A percentile compares a stretch with the other conserved stretches of the same genome.
These are phyloP conservation scores for Ochotona princeps DNA, from an alignment of 2,113 vertebrate species.

Conservation along the genomic window DNA sequence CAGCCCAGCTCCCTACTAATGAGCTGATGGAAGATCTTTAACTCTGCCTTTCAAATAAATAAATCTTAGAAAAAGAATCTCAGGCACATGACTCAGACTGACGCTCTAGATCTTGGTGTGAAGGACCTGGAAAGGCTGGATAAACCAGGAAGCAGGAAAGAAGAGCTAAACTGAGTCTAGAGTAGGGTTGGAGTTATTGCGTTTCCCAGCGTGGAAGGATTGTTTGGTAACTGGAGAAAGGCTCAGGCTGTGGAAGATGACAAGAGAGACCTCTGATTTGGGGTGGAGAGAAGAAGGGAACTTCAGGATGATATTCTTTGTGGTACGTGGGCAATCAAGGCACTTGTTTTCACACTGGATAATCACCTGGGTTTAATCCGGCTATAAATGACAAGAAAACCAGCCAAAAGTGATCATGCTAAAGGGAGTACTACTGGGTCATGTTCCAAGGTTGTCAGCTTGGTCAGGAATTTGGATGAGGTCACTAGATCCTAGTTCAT, in stretches of 20 bases:
- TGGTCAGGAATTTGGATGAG: background rate
- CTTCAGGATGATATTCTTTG: background rate
- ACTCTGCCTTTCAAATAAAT: no score
- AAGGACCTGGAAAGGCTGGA: background rate
- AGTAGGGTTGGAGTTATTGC: background rate
- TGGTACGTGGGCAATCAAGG: background rate
- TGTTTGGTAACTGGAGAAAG: background rate
- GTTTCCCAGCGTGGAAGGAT: background rate
- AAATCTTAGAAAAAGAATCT: background rate
- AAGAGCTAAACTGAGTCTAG: background rate
- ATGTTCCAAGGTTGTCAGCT: background rate
- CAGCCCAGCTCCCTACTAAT: no score
- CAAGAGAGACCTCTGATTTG: background rate
- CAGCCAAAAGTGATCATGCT: background rate
- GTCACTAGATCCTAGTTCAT: background rate
- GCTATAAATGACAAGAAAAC: background rate
- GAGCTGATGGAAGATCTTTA: no score
- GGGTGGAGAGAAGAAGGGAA: background rate
- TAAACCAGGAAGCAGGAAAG: background rate
- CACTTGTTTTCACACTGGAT: background rate
- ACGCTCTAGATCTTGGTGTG: background rate
- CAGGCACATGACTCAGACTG: background rate
- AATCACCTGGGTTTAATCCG: background rate
- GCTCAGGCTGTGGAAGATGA: background rate
- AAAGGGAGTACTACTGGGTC: background rate